A percentile compares a stretch with the other conserved stretches of the same genome.
phyloP scores from a whole-genome alignment of 2,113 vertebrate species.

The Elaphurus davidianus region DNA sequence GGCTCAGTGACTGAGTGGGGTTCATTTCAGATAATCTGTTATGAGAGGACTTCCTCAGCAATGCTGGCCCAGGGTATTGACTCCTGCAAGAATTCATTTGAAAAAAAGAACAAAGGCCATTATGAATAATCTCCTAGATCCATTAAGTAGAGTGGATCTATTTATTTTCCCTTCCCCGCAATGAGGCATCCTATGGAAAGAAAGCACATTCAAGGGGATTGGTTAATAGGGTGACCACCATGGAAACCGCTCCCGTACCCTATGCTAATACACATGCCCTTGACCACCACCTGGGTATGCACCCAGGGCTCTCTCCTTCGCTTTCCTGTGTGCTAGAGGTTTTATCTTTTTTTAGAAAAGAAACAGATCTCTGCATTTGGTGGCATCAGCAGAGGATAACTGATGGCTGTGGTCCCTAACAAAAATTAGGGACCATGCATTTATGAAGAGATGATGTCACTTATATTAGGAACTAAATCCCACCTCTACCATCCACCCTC shows the following conservation, averaged over 20 bases:
- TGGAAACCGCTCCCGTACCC: background rate
- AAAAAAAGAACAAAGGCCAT: background rate
- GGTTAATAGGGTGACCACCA: background rate
- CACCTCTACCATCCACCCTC: rapidly evolving
- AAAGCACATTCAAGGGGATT: background rate
- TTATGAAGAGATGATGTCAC: background rate
- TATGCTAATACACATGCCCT: background rate
- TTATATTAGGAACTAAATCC: background rate
- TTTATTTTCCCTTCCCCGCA: background rate
- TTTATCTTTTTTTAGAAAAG: background rate
- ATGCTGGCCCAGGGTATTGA: background rate
- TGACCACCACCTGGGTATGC: rapidly evolving
- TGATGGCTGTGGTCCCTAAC: background rate
- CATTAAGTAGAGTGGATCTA: background rate
- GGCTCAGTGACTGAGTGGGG: rapidly evolving
- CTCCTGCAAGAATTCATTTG: background rate
- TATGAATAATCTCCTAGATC: background rate
- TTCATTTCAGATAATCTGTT: background rate
- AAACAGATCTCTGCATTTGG: background rate
- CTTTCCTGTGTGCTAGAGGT: background rate
- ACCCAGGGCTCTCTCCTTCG: background rate
- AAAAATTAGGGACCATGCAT: background rate
- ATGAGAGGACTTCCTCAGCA: background rate
- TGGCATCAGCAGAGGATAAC: background rate
- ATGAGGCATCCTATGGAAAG: background rate